Conservation (phyloP, 1,140 invertebrate species). For the Delia radicum region DNA sequence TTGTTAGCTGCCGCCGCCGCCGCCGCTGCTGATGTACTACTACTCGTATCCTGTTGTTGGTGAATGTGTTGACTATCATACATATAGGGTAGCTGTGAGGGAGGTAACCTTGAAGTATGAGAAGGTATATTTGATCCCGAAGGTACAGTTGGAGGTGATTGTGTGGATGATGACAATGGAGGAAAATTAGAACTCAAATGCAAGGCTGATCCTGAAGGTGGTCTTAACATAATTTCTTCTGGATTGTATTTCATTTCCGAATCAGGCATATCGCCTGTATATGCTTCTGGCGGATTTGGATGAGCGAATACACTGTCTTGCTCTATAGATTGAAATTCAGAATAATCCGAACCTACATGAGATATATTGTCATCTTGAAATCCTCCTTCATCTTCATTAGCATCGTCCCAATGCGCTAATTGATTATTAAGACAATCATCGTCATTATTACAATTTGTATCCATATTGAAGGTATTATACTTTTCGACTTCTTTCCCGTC, state of each 20-base stretch:
- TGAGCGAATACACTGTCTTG: not conserved
- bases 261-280: not conserved
- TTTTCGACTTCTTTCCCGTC: not conserved
- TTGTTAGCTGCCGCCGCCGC: not conserved
- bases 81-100: not conserved
- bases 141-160: not conserved
- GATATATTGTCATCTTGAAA: constrained; percentile 11
- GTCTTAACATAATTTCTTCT: not conserved
- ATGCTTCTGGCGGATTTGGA: not conserved
- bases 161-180: not conserved
- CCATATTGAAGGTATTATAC: not conserved
- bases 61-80: not conserved
- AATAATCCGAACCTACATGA: constrained; percentile 5
- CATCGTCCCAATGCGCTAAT: not conserved
- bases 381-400: not conserved
- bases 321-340: not conserved
- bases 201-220: not conserved
- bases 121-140: not conserved
- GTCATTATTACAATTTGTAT: not conserved
- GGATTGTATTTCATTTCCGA: not conserved
- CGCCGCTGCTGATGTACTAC: not conserved
- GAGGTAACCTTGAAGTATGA: not conserved
- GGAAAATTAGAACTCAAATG: constrained; percentile 7
- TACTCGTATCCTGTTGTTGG: not conserved
- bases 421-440: not conserved